Evolutionary conservation across 2,888 invertebrate genomes (phyloP), one percentile per base, ranked within the genome.

Genomic region (Aquatica leii): DNA sequence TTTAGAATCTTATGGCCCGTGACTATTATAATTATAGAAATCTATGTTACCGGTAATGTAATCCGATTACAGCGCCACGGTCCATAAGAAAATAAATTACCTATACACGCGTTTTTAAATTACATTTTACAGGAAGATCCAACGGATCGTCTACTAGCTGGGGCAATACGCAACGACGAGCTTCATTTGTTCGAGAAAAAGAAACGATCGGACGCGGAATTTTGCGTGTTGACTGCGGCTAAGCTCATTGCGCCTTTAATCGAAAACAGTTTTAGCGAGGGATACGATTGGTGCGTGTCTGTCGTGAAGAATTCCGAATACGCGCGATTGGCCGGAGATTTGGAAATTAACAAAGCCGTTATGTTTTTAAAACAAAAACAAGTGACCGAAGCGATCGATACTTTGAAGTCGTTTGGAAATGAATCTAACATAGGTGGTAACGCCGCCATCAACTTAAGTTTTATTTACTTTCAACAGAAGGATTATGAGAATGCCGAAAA

Each of bases 281-380:
- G 85, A 20, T 88, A 88, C 71, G 85, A 82, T 70, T 97, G 97
- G 97, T 98, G 98, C 81, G 94, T 97, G 55, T 95, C 97, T 72
- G 90, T 93, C 17, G 92, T 98, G 53, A 95, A 96, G 78, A 90
- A 92, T 49, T 96, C 97, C n/a, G 90, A 88, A 78, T 93, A 92
- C 74, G 87, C 90, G 35, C 87, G 88, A 78, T 85, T 95, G 68
- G 95, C 93, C 43, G 92, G 90, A 73, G 97, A 93, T 84, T 83
- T 97, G 69, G 96, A 97, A 82, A 90, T 96, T 68, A 95, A 94
- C 81, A 95, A 95, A 81, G 94, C 94, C 0, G 88, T 94, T 67
- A 93, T 93, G 78, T 92, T 89, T 78, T 82, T 95, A 52, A 90
- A 92, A 64, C 92, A 93, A 79, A 89, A 92, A 66, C 92, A 95